Percentiles rank a stretch among this genome's conserved stretches.
phyloP scores from a whole-genome alignment of 2,113 vertebrate species.

The Elgaria multicarinata region DNA sequence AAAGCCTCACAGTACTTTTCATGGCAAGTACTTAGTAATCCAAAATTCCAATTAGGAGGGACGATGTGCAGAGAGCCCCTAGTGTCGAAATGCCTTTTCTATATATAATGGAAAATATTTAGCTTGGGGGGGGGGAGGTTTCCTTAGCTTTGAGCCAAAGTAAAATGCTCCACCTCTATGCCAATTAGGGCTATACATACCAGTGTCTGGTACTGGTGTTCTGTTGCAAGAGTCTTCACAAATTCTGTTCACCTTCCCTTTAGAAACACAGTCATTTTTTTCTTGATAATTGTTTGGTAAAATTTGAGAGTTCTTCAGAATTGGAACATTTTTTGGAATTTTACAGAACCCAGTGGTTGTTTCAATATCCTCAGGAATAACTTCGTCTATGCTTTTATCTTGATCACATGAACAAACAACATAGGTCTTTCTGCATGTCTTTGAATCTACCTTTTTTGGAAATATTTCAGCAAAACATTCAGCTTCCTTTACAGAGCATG shows the following conservation, averaged over 20 bases:
- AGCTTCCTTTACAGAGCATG: background rate
- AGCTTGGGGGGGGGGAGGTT: background rate
- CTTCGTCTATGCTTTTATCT: slow-evolving; percentile 11
- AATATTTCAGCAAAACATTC: background rate
- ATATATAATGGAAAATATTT: too few species aligned
- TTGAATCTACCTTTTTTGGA: slow-evolving; percentile 20
- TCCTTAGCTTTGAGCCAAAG: background rate
- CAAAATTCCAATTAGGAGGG: too few species aligned
- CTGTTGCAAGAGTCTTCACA: slow-evolving; percentile 26
- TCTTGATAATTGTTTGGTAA: background rate
- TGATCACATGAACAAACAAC: slow-evolving; percentile 12
- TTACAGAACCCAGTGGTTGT: slow-evolving; percentile 29
- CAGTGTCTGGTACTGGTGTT: slow-evolving; percentile 32
- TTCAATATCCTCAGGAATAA: slow-evolving; percentile 10
- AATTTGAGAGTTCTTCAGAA: slow-evolving; percentile 25
- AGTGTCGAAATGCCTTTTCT: too few species aligned
- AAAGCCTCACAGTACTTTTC: too few species aligned
- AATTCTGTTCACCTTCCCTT: slow-evolving; percentile 1
- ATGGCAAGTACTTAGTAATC: too few species aligned
- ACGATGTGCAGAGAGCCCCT: too few species aligned
- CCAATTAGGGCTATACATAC: slow-evolving; percentile 59
- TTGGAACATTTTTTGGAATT: background rate
- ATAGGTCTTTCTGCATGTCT: slow-evolving; percentile 15
- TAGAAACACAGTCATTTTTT: background rate
- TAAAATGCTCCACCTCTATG: background rate